phyloP scores from a whole-genome alignment of 2,888 invertebrate genomes.

The Eulithis prunata region DNA sequence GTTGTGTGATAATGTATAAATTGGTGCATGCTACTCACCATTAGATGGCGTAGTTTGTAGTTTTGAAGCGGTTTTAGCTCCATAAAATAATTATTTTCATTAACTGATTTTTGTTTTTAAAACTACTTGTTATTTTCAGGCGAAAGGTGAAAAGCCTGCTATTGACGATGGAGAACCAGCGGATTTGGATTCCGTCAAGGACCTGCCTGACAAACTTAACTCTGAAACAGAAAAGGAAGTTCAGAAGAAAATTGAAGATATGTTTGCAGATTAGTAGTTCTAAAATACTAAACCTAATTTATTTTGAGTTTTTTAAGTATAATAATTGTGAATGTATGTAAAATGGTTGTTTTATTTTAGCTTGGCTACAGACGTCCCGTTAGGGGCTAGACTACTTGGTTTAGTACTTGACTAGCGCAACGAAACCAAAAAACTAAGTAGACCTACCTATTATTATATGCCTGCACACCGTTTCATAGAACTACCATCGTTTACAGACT shows the following conservation, averaged over 20 bases:
- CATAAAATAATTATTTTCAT: too few relatives aligned
- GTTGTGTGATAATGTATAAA: not conserved
- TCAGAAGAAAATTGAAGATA: constrained; percentile 80
- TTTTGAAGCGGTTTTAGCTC: too few relatives aligned
- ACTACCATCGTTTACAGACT: too few relatives aligned
- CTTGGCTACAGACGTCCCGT: too few relatives aligned
- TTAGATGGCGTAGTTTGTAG: not conserved
- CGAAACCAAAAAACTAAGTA: too few relatives aligned
- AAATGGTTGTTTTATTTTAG: constrained; percentile 3
- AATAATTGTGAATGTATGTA: constrained; percentile 3
- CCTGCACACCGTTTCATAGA: too few relatives aligned
- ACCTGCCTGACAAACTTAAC: constrained; percentile 76
- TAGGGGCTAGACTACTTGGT: too few relatives aligned
- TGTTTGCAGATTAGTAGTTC: constrained; percentile 75
- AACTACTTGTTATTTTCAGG: constrained; percentile 50
- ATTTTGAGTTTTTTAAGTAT: too few relatives aligned
- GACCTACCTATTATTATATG: too few relatives aligned
- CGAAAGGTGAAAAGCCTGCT: constrained; percentile 62
- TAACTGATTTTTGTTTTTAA: not conserved
- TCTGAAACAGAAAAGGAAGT: constrained; percentile 78
- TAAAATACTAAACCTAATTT: not conserved
- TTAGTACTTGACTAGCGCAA: too few relatives aligned
- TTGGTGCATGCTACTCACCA: constrained; percentile 3
- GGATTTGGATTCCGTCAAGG: constrained; percentile 73
- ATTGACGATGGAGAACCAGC: constrained; percentile 64